These are phyloP conservation scores for Hemiscyllium ocellatum DNA, from an alignment of 2,113 vertebrate genomes.

Conservation along the genomic window DNA sequence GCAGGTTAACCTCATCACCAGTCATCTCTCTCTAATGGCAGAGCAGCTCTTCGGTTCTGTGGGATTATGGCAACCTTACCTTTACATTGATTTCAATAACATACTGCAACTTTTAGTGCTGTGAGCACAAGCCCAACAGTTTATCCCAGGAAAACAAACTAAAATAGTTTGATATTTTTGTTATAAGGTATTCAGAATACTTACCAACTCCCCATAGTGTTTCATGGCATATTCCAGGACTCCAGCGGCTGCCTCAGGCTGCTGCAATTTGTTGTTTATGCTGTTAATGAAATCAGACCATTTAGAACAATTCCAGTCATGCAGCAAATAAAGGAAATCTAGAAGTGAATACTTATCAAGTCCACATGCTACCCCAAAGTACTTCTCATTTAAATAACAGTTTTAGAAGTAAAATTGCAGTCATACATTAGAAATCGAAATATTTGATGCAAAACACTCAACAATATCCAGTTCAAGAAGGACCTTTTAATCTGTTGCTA, in stretches of 20 bases:
- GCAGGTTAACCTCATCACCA: no score
- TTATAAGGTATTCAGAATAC: constrained; percentile 43
- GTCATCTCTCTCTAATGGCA: no score
- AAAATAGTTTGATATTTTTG: background rate
- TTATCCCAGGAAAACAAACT: background rate
- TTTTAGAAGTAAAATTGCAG: background rate
- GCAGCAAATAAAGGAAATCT: constrained; percentile 23
- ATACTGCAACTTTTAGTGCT: background rate
- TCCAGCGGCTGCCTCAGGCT: constrained; percentile 91
- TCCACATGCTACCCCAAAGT: constrained; percentile 49
- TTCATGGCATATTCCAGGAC: constrained; percentile 98
- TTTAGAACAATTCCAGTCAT: constrained; percentile 40
- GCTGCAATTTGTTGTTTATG: constrained; percentile 98
- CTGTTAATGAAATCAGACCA: constrained; percentile 54
- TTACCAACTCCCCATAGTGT: constrained; percentile 94
- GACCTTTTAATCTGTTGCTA: background rate
- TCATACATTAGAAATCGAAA: background rate
- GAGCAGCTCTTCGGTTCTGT: no score
- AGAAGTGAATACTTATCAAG: constrained; percentile 45
- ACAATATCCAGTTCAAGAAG: background rate
- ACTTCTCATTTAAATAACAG: constrained; percentile 27
- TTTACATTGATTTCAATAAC: background rate
- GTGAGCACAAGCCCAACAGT: background rate
- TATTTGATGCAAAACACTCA: background rate
- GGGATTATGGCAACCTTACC: no score